phyloP scores from a whole-genome alignment of 2,113 vertebrate genomes.

The Corvus hawaiiensis region DNA sequence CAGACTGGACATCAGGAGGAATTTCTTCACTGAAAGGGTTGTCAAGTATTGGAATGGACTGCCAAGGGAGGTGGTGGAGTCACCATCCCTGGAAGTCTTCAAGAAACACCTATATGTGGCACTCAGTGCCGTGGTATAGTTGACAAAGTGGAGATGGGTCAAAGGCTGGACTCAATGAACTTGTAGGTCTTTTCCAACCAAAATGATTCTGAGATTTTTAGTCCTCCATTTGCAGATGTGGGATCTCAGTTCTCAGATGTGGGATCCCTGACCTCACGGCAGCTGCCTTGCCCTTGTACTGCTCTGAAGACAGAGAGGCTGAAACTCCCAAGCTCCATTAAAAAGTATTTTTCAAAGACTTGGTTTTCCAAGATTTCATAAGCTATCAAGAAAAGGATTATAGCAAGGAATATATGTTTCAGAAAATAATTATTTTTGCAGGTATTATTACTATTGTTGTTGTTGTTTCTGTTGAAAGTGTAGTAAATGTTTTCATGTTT shows the following conservation, averaged over 20 bases:
- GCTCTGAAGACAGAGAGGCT: not conserved
- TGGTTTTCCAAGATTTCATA: not conserved
- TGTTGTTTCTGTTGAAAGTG: not conserved
- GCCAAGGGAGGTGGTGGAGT: not conserved
- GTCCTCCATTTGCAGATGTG: not conserved
- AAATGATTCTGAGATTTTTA: not conserved
- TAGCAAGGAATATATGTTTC: not conserved
- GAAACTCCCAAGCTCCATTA: not conserved
- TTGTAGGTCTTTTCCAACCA: not conserved
- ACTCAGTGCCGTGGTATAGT: not conserved
- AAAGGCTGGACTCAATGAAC: not conserved
- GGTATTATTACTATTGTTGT: not conserved
- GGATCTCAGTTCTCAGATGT: not conserved
- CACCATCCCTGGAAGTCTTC: not conserved
- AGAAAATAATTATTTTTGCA: not conserved
- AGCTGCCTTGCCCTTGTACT: not conserved
- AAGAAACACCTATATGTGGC: not conserved
- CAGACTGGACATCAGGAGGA: not conserved
- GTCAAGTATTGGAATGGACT: not conserved
- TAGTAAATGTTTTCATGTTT: not conserved
- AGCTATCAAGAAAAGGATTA: not conserved
- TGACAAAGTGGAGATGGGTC: not conserved
- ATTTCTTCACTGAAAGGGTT: not conserved
- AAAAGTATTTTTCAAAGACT: not conserved
- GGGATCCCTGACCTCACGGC: not conserved